Evolutionary conservation across 2,113 vertebrate species (phyloP).

Genomic region (Cinclus mexicanus): DNA sequence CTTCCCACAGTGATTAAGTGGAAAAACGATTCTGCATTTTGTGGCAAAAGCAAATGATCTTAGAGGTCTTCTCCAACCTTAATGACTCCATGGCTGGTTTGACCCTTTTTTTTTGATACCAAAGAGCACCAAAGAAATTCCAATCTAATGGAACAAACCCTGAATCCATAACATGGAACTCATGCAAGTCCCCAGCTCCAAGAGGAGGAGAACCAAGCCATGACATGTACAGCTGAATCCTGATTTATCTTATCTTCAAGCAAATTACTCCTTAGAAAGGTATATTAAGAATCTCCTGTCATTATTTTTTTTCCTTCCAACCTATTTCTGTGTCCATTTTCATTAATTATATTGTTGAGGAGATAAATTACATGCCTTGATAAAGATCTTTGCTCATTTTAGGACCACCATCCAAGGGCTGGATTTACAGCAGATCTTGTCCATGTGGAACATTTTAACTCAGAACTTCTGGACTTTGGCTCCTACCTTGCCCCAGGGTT

Average conservation of each 20-base stretch:
- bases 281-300: background rate
- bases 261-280: background rate
- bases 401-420: background rate
- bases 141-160: background rate
- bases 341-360: background rate
- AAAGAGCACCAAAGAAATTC: background rate
- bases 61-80: background rate
- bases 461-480: background rate
- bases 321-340: background rate
- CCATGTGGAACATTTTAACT: background rate
- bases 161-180: background rate
- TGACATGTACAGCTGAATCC: background rate
- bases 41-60: background rate
- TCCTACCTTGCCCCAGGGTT: background rate
- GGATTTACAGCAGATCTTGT: background rate
- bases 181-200: fast-evolving
- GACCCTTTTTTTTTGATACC: background rate
- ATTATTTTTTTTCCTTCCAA: background rate
- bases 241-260: background rate
- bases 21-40: background rate
- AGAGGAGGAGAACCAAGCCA: background rate
- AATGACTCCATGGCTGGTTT: background rate
- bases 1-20: background rate
- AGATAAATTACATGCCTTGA: background rate
- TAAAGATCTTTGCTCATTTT: background rate